Evolutionary conservation across 2,888 invertebrate genomes (phyloP).

Genomic region (Norana najaformis): DNA sequence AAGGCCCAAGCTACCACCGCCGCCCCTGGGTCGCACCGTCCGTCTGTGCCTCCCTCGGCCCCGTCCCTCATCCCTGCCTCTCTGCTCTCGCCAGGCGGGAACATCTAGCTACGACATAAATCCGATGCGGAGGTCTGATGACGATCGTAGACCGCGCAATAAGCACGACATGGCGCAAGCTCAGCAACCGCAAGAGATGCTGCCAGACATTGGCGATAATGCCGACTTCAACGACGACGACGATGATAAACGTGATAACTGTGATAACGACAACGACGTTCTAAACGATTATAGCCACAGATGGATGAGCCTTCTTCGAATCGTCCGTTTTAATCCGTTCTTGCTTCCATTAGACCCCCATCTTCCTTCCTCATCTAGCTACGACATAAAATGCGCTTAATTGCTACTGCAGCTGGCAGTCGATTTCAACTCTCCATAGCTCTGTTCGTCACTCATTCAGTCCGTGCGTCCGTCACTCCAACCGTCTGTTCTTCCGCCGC

Average conservation of each 20-base stretch:
- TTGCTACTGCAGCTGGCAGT: not conserved
- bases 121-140: not conserved
- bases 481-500: too few species aligned
- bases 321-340: not conserved
- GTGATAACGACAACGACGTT: not conserved
- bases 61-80: not conserved
- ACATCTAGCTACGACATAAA: not conserved
- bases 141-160: not conserved
- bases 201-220: not conserved
- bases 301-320: not conserved
- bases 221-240: slow-evolving; percentile 9
- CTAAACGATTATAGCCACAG: not conserved
- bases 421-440: not conserved
- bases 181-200: not conserved
- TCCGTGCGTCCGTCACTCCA: not conserved
- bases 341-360: not conserved
- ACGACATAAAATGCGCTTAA: too few species aligned
- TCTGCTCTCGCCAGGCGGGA: not conserved
- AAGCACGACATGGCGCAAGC: not conserved
- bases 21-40: not conserved
- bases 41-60: not conserved
- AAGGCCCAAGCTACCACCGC: not conserved
- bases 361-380: too few species aligned
- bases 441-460: not conserved
- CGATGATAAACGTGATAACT: not conserved